Conservation (phyloP, 2,113 vertebrate species). For the Xiphorhynchus elegans region DNA sequence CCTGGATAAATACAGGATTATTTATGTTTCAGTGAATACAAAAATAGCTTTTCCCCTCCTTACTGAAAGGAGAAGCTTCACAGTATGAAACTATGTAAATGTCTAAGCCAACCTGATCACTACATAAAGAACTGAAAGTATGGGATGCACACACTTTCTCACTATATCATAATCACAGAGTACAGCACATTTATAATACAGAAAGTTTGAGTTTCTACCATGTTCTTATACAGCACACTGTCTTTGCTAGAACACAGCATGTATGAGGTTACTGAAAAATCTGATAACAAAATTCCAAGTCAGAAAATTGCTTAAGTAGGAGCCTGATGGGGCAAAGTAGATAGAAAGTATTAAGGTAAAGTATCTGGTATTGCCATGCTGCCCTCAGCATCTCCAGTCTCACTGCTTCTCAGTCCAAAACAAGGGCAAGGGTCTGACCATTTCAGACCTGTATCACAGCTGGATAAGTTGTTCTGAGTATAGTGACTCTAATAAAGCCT, state of each 20-base stretch:
- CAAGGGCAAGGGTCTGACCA: background rate
- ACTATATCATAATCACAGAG: background rate
- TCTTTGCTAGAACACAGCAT: background rate
- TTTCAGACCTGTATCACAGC: background rate
- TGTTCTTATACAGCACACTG: background rate
- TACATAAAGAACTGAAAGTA: background rate
- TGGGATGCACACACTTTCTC: background rate
- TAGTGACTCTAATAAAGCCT: background rate
- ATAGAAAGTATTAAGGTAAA: background rate
- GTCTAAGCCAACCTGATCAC: background rate
- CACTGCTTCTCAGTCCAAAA: background rate
- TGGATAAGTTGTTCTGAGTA: background rate
- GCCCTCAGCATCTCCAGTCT: background rate
- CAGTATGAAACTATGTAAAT: background rate
- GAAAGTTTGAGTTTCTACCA: background rate
- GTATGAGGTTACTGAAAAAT: background rate
- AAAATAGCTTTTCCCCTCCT: conserved; percentile 6
- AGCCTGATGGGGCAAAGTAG: background rate
- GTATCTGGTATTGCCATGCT: background rate
- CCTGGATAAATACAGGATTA: background rate
- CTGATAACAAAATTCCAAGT: background rate
- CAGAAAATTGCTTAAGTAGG: background rate
- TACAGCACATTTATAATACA: background rate
- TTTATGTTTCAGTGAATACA: conserved; percentile 9
- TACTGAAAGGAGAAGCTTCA: background rate